Percentiles rank a stretch among this genome's conserved stretches.
Conservation (phyloP, 2,113 vertebrate species). For the Nothocercus julius region DNA sequence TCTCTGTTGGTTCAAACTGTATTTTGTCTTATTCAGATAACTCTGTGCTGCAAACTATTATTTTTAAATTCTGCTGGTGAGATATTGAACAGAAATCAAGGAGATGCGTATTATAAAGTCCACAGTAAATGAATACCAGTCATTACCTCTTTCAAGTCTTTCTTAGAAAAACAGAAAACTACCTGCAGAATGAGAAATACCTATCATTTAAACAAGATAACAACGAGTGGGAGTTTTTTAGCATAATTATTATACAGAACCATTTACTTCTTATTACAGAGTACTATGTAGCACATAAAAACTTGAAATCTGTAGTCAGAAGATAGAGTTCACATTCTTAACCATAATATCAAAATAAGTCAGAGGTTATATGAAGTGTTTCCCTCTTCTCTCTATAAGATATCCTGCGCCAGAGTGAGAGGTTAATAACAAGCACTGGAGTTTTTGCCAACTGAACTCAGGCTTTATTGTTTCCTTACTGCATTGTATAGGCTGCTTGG, state of each 20-base stretch:
- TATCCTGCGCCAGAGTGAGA: not conserved
- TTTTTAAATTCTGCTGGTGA: not conserved
- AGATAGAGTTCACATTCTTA: not conserved
- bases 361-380: not conserved
- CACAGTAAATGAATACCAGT: not conserved
- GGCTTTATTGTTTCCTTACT: conserved; percentile 3
- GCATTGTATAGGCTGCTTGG: not conserved
- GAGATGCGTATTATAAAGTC: not conserved
- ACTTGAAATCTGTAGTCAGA: not conserved
- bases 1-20: conserved; percentile 38
- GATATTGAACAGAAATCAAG: not conserved
- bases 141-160: not conserved
- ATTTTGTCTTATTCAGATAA: conserved; percentile 56
- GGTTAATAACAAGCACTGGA: not conserved
- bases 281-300: not conserved
- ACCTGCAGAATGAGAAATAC: not conserved
- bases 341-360: not conserved
- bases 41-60: not conserved
- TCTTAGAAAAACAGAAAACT: not conserved
- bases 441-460: not conserved
- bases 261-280: not conserved
- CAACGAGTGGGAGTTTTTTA: not conserved
- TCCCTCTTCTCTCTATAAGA: not conserved
- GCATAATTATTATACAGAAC: not conserved
- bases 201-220: not conserved